These are phyloP conservation scores for Drosophila repletoides DNA, from an alignment of 1,140 invertebrate species.

Conservation along the genomic window DNA sequence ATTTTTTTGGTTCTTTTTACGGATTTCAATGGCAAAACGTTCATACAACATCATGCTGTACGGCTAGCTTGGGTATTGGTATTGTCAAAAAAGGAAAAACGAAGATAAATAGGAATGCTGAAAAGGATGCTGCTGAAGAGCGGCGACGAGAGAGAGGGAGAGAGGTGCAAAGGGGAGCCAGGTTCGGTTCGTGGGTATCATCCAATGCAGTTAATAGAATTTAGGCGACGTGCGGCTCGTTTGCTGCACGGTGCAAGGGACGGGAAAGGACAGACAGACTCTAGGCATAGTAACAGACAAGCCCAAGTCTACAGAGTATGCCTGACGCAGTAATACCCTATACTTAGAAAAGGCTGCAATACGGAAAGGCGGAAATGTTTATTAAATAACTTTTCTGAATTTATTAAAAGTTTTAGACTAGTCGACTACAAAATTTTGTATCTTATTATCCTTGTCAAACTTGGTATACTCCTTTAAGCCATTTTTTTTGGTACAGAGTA, in stretches of 20 bases:
- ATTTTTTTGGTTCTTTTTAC: slow-evolving; percentile 38
- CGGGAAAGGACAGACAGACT: background rate
- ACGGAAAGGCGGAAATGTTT: too few relatives aligned
- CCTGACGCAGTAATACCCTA: too few relatives aligned
- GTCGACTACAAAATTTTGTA: too few relatives aligned
- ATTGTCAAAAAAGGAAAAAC: slow-evolving; percentile 57
- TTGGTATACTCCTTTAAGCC: too few relatives aligned
- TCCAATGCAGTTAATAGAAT: slow-evolving; percentile 50
- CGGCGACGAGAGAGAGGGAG: background rate
- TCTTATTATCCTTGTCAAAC: too few relatives aligned
- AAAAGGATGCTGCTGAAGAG: slow-evolving; percentile 62
- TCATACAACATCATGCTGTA: slow-evolving; percentile 51
- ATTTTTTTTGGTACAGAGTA: too few relatives aligned
- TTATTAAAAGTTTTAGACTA: too few relatives aligned
- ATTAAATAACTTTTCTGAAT: too few relatives aligned
- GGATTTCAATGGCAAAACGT: slow-evolving; percentile 74
- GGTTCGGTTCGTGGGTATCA: background rate
- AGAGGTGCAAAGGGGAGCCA: slow-evolving; percentile 1
- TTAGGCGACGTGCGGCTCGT: slow-evolving; percentile 29
- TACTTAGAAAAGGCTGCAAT: too few relatives aligned
- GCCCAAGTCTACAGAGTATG: too few relatives aligned
- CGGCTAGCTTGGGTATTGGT: slow-evolving; percentile 17
- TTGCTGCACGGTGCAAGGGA: background rate
- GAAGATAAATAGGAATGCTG: slow-evolving; percentile 58
- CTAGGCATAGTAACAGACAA: slow-evolving; percentile 26